Base-by-base conservation (phyloP, 2,797 vertebrate species). In the Pristis pectinata region DNA sequence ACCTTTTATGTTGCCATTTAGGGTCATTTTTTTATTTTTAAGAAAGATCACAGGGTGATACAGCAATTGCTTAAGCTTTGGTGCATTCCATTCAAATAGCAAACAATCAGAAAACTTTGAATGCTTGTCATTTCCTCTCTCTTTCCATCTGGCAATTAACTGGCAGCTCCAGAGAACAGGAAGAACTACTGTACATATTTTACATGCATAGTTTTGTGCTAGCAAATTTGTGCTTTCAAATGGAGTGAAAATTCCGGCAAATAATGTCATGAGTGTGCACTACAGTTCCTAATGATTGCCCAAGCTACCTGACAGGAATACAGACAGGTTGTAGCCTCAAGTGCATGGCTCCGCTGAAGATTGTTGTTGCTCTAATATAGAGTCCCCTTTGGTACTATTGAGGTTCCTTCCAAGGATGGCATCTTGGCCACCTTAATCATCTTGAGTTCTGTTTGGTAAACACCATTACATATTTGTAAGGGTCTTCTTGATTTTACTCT, bases 181-280 rank as follows among this genome's bases (percentile, higher is more conserved):
- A 96, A 97, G 34, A 59, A 53, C 96, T 96, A 95, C 96, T 96
- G 97, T 97, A 96, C 96, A 96, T 97, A 97, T 97, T 96, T 97
- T 96, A 97, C 97, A 97, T 97, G 97, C 97, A 97, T 97, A 97
- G 97, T 97, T 97, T 96, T 97, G 97, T 97, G 97, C 96, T 96
- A 96, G 96, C 95, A 96, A 96, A 96, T 96, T 96, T 97, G 97
- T 97, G 96, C 97, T 97, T 97, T 95, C 96, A 95, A 95, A 96
- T 76, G 70, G 11, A 72, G 37, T 94, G 70, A 76, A 56, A 94
- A 56, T 30, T 27, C 7, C 30, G 44, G 44, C 19, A 44, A 72
- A 27, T 74, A 49, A 74, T 53, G 67, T 74, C 30, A 72, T 30
- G 37, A 76, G 44, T 30, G 4, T 24, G 27, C 17, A 70, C 13